These are phyloP conservation scores for Dioctria linearis DNA, from an alignment of 2,888 invertebrate genomes.

Conservation along the genomic window DNA sequence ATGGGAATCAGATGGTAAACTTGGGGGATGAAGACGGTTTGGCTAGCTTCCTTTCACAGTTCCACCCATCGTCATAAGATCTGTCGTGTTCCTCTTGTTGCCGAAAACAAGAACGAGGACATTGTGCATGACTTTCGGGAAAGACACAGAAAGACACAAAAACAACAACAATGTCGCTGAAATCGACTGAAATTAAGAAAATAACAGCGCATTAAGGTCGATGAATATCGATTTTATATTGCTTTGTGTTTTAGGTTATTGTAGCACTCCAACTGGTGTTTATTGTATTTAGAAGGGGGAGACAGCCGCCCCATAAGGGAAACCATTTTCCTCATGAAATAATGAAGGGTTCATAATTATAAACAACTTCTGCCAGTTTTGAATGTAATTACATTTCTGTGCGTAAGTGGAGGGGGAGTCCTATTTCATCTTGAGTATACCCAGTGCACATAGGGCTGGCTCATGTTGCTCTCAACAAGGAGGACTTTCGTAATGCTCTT, in stretches of 20 bases:
- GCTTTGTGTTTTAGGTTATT: slow-evolving; percentile 31
- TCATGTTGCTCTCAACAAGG: background rate
- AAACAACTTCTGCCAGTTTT: slow-evolving; percentile 58
- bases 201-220: slow-evolving; percentile 46
- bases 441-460: slow-evolving; percentile 19
- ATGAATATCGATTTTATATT: slow-evolving; percentile 46
- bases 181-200: slow-evolving; percentile 42
- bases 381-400: slow-evolving; percentile 58
- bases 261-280: slow-evolving; percentile 39
- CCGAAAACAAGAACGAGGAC: background rate
- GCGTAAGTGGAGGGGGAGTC: slow-evolving; percentile 4
- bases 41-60: background rate
- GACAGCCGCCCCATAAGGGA: background rate
- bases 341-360: slow-evolving; percentile 59
- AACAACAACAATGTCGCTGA: slow-evolving; percentile 6
- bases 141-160: background rate
- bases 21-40: slow-evolving; percentile 11
- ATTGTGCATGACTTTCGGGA: slow-evolving; percentile 27
- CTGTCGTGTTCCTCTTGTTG: background rate
- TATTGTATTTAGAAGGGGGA: slow-evolving; percentile 30
- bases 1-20: slow-evolving; percentile 54
- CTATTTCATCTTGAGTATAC: slow-evolving; percentile 23
- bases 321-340: slow-evolving; percentile 56
- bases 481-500: slow-evolving; percentile 5
- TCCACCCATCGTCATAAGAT: background rate